Percentiles rank a stretch among this genome's conserved stretches.
Evolutionary conservation across 2,113 vertebrate species (phyloP).

Genomic region (Craseonycteris thonglongyai): DNA sequence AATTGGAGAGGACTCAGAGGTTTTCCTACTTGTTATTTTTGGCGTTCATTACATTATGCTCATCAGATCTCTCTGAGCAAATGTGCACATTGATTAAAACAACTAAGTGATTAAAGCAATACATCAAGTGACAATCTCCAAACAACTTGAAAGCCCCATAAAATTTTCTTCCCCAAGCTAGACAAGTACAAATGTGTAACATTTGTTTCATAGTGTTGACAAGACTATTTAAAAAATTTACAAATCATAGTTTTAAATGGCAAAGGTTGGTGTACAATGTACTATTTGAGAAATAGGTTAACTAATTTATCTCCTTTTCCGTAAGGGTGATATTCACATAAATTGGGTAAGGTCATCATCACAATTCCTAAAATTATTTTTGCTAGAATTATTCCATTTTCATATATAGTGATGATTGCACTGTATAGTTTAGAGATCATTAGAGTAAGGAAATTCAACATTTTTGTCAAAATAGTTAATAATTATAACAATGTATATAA

Average conservation of each 20-base stretch:
- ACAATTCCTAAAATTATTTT: neutral
- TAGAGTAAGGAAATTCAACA: neutral
- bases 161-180: neutral
- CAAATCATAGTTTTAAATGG: neutral
- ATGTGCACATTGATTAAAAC: slow-evolving; percentile 61
- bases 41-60: slow-evolving; percentile 43
- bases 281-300: neutral
- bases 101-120: slow-evolving; percentile 63
- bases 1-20: slow-evolving; percentile 53
- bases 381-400: neutral
- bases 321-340: neutral
- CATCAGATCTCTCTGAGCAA: slow-evolving; percentile 37
- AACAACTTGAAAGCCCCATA: slow-evolving; percentile 37
- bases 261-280: neutral
- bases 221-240: neutral
- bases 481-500: neutral
- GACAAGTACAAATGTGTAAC: neutral
- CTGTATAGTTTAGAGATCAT: neutral
- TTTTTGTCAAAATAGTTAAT: neutral
- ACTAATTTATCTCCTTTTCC: neutral
- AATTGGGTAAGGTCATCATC: neutral
- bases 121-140: slow-evolving; percentile 57
- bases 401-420: neutral
- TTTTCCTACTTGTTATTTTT: slow-evolving; percentile 60
- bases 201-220: neutral